Evolutionary conservation across 2,888 invertebrate genomes (phyloP).

Genomic region (Plusia festucae): DNA sequence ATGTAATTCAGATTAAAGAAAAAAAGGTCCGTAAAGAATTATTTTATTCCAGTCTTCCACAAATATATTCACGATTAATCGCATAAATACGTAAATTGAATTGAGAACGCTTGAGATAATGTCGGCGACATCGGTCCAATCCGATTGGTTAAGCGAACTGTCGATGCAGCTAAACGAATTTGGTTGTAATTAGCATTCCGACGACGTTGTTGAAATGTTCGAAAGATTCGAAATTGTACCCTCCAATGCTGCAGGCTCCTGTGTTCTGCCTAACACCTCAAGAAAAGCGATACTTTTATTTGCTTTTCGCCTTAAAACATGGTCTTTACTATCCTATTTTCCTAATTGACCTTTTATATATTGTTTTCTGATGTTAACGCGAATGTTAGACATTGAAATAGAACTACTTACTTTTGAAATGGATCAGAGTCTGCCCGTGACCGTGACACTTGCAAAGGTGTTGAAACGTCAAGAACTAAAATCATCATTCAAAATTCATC

Average conservation of each 20-base stretch:
- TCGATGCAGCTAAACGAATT: conserved; percentile 50
- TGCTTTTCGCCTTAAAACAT: too few relatives aligned
- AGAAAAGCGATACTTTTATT: conserved; percentile 16
- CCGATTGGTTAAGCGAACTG: conserved; percentile 35
- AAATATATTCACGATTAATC: conserved; percentile 31
- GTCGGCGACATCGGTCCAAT: conserved; percentile 38
- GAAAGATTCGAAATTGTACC: conserved; percentile 35
- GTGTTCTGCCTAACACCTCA: conserved; percentile 14
- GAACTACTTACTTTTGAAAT: too few relatives aligned
- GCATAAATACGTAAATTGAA: conserved; percentile 48
- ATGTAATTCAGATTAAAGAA: not conserved
- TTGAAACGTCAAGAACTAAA: too few relatives aligned
- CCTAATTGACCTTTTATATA: too few relatives aligned
- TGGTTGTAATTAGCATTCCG: conserved; percentile 50
- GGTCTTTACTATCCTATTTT: too few relatives aligned
- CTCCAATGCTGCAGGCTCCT: conserved; percentile 19
- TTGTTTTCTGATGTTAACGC: too few relatives aligned
- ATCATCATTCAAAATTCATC: not conserved
- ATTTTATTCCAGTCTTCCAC: conserved; percentile 17
- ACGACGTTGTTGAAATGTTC: conserved; percentile 35
- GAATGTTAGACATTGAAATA: too few relatives aligned
- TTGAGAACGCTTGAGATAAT: conserved; percentile 41
- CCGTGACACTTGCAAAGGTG: too few relatives aligned
- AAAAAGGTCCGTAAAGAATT: conserved; percentile 3
- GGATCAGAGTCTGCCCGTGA: too few relatives aligned